Evolutionary conservation across 2,888 invertebrate genomes (phyloP).

Genomic region (Campaea margaritaria): DNA sequence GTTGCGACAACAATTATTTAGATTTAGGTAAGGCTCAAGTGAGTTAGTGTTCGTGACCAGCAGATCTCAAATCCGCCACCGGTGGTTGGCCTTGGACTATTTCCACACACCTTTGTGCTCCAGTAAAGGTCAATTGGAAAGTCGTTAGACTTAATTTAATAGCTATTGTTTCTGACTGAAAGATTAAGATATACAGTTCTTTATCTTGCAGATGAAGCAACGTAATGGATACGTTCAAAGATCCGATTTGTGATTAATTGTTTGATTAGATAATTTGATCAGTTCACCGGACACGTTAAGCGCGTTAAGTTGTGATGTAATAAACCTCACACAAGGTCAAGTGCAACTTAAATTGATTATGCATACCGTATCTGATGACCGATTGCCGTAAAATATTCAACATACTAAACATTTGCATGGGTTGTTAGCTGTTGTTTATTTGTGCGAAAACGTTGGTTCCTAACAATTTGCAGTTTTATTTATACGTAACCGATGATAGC

Average conservation of each 20-base stretch:
- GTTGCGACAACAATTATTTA: constrained; percentile 59
- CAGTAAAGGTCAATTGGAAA: constrained; percentile 78
- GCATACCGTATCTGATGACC: constrained; percentile 49
- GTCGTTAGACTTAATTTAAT: constrained; percentile 52
- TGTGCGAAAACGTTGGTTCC: constrained; percentile 4
- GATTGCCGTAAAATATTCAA: constrained; percentile 39
- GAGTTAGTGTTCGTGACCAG: constrained; percentile 72
- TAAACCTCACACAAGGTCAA: constrained; percentile 62
- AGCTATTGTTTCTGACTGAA: constrained; percentile 40
- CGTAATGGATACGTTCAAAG: constrained; percentile 47
- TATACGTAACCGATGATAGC: constrained; percentile 4
- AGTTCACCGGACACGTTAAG: constrained; percentile 30
- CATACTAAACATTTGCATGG: constrained; percentile 39
- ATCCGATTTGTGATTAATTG: constrained; percentile 25
- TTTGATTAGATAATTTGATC: constrained; percentile 19
- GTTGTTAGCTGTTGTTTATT: constrained; percentile 10
- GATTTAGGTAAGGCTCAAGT: constrained; percentile 57
- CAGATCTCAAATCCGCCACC: constrained; percentile 77
- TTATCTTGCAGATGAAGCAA: constrained; percentile 31
- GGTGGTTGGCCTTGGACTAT: constrained; percentile 79
- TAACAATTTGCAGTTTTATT: constrained; percentile 13
- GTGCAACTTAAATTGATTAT: constrained; percentile 63
- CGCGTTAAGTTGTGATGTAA: constrained; percentile 54
- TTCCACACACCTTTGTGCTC: constrained; percentile 69
- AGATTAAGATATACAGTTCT: constrained; percentile 32